A percentile compares a stretch with the other conserved stretches of the same genome.
Conservation (phyloP, 2,888 invertebrate species). For the Cetonia aurata region DNA sequence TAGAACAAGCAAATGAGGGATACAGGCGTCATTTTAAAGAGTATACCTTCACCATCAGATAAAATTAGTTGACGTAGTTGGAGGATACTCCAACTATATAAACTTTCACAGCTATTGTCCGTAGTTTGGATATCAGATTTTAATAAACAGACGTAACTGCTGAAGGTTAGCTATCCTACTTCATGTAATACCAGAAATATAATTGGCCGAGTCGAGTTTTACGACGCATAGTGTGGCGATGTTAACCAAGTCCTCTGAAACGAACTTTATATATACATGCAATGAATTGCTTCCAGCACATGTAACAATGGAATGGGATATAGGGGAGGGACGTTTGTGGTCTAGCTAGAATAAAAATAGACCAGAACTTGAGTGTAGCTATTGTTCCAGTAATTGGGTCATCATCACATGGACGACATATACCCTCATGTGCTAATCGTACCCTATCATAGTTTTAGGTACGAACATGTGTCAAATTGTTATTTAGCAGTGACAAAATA, state of each 20-base stretch:
- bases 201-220: slow-evolving; percentile 30
- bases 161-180: no score
- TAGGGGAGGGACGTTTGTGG: not conserved
- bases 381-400: slow-evolving; percentile 15
- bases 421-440: no score
- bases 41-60: slow-evolving; percentile 19
- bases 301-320: no score
- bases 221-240: slow-evolving; percentile 9
- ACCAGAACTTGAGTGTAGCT: not conserved
- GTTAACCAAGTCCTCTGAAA: slow-evolving; percentile 27
- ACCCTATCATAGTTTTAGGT: no score
- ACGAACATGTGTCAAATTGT: no score
- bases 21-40: slow-evolving; percentile 7
- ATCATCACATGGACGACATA: not conserved
- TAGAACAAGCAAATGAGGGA: not conserved
- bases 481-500: no score
- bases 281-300: no score
- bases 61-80: slow-evolving; percentile 3
- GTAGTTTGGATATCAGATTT: slow-evolving; percentile 11
- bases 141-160: slow-evolving; percentile 19
- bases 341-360: not conserved
- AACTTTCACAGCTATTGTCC: slow-evolving; percentile 6
- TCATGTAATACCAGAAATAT: slow-evolving; percentile 15
- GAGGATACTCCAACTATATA: not conserved
- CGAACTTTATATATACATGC: slow-evolving; percentile 21